These are phyloP conservation scores for Microctenopoma steveboyesi DNA, from an alignment of 2,797 vertebrate genomes.

Conservation along the genomic window DNA sequence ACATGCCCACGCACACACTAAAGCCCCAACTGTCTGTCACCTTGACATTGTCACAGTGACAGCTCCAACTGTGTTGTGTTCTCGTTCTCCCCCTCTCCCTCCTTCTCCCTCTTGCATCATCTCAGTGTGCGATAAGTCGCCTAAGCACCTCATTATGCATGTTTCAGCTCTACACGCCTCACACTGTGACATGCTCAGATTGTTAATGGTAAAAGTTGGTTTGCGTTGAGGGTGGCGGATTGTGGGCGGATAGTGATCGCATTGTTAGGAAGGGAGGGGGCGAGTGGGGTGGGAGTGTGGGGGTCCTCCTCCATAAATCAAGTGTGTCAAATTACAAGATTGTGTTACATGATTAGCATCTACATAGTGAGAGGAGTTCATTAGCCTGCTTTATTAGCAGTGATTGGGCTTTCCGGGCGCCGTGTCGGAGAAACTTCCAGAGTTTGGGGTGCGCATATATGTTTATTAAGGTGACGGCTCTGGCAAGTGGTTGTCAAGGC, in stretches of 20 bases:
- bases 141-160: conserved; percentile 55
- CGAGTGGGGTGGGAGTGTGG: not conserved
- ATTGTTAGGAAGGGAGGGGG: not conserved
- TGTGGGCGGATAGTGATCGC: conserved; percentile 29
- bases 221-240: conserved; percentile 25
- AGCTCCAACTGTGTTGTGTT: conserved; percentile 35
- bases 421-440: conserved; percentile 33
- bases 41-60: conserved; percentile 36
- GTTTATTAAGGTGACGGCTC: conserved; percentile 42
- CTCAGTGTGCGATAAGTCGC: conserved; percentile 40
- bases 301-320: conserved; percentile 66
- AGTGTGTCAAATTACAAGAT: conserved; percentile 79
- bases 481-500: conserved; percentile 18
- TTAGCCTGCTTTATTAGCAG: conserved; percentile 70
- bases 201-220: conserved; percentile 51
- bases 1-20: not conserved
- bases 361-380: conserved; percentile 78
- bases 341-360: conserved; percentile 78
- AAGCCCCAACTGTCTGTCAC: conserved; percentile 26
- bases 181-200: conserved; percentile 47
- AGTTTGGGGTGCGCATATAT: conserved; percentile 37
- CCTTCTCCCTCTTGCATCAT: conserved; percentile 12
- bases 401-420: conserved; percentile 68
- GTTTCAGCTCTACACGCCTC: conserved; percentile 26
- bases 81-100: not conserved